Conservation (phyloP, 2,113 vertebrate genomes). For the Malurus elegans region DNA sequence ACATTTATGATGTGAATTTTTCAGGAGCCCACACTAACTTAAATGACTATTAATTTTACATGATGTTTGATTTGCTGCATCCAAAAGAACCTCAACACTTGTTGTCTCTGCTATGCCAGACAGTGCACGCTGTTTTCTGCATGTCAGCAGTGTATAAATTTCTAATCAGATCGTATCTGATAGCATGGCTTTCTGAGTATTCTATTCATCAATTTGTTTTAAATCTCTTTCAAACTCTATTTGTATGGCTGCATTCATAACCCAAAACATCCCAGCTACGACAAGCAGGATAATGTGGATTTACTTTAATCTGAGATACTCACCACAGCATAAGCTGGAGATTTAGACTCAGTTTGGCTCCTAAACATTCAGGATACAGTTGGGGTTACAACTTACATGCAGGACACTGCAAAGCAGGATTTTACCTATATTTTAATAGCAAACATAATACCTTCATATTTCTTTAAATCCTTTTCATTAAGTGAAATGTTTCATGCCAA, state of each 20-base stretch:
- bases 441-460: conserved; percentile 55
- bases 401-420: conserved; percentile 26
- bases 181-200: conserved; percentile 41
- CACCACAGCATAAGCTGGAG: conserved; percentile 60
- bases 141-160: background rate
- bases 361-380: conserved; percentile 24
- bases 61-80: background rate
- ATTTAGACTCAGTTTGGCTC: conserved; percentile 53
- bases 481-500: conserved; percentile 56
- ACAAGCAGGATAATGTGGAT: conserved; percentile 61
- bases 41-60: background rate
- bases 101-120: background rate
- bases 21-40: background rate
- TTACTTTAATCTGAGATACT: conserved; percentile 66
- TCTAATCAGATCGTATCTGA: conserved; percentile 48
- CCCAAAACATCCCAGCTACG: conserved; percentile 28
- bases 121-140: background rate
- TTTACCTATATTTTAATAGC: conserved; percentile 49
- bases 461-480: conserved; percentile 66
- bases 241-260: conserved; percentile 54
- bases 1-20: background rate
- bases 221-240: conserved; percentile 37
- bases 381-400: conserved; percentile 30
- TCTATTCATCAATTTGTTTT: conserved; percentile 61
- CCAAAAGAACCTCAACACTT: background rate